Percentiles rank a stretch among this genome's conserved stretches.
Evolutionary conservation across 37 sponge, comb jelly and placozoan species (phyloP).

Genomic region (Axinella damicornis): DNA sequence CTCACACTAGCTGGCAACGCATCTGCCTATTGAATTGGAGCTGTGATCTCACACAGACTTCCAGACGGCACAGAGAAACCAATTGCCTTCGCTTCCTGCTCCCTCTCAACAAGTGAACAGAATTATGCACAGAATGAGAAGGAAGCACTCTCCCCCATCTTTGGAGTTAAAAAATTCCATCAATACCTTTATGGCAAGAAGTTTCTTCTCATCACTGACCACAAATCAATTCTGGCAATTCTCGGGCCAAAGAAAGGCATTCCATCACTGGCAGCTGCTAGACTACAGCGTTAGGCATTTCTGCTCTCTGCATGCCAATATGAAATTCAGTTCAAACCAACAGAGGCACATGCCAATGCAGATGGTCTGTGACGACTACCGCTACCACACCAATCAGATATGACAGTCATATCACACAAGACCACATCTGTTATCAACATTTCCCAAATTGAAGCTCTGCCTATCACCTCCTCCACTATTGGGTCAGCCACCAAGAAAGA

Average conservation of each 20-base stretch:
- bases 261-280: conserved; percentile 1
- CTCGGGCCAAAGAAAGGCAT: neutral
- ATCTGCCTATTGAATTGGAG: conserved; percentile 58
- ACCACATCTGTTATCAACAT: neutral
- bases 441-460: neutral
- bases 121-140: conserved; percentile 36
- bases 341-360: conserved; percentile 48
- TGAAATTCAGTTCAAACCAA: conserved; percentile 16
- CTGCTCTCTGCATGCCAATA: conserved; percentile 18
- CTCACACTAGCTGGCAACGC: conserved; percentile 41
- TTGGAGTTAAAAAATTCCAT: conserved; percentile 5
- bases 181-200: neutral
- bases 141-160: conserved; percentile 1
- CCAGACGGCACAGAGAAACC: conserved; percentile 53
- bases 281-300: conserved; percentile 31
- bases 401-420: no score
- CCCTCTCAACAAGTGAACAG: neutral
- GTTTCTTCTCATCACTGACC: neutral
- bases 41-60: conserved; percentile 49
- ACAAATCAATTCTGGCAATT: neutral
- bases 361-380: conserved; percentile 35
- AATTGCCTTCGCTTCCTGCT: conserved; percentile 51
- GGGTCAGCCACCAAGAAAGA: conserved; percentile 25
- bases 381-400: neutral
- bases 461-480: conserved; percentile 13